Conservation (phyloP, 2,888 invertebrate genomes). For the Falcaria lacertinaria region DNA sequence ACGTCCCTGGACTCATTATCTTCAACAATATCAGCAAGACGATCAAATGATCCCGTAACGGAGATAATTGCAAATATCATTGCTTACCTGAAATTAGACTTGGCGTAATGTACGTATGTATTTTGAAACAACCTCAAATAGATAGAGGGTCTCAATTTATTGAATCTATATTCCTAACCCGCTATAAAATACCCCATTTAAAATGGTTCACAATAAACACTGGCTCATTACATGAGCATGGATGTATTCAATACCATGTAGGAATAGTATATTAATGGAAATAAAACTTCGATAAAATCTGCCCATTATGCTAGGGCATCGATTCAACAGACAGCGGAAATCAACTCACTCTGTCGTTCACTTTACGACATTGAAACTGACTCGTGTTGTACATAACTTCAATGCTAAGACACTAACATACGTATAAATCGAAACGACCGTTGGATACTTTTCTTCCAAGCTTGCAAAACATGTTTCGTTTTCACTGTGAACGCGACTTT, state of each 20-base stretch:
- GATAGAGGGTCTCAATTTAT: too few species aligned
- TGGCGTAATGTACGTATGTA: too few species aligned
- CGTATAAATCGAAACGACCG: constrained; percentile 23
- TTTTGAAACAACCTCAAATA: too few species aligned
- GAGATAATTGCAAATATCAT: too few species aligned
- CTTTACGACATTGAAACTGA: constrained; percentile 53
- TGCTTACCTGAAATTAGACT: too few species aligned
- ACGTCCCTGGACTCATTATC: too few species aligned
- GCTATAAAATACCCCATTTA: not conserved
- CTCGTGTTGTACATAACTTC: constrained; percentile 22
- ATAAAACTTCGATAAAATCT: constrained; percentile 50
- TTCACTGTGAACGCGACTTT: constrained; percentile 45
- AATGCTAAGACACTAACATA: constrained; percentile 16
- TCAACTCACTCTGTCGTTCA: constrained; percentile 53
- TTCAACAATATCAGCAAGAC: too few species aligned
- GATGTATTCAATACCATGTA: constrained; percentile 43
- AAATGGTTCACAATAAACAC: not conserved
- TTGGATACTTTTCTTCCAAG: constrained; percentile 29
- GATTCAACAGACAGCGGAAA: constrained; percentile 34
- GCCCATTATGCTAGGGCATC: constrained; percentile 45
- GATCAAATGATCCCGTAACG: too few species aligned
- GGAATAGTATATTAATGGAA: constrained; percentile 59
- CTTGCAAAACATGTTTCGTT: constrained; percentile 39
- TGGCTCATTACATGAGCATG: constrained; percentile 25
- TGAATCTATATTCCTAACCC: too few species aligned